Conservation (phyloP, 2,888 invertebrate genomes). For the Candidula unifasciata region DNA sequence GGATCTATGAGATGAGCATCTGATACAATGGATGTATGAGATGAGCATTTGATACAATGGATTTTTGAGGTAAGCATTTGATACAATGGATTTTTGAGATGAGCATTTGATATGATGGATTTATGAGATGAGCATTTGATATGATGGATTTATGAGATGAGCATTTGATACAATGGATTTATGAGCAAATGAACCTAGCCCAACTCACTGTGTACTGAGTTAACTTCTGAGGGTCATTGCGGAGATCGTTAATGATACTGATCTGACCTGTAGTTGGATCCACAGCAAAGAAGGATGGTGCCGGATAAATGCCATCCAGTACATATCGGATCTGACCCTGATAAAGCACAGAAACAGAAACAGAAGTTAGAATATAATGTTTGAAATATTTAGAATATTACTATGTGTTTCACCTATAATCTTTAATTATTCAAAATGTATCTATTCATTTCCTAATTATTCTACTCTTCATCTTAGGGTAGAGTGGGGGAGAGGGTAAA, state of each 20-base stretch:
- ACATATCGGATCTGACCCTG: slow-evolving; percentile 66
- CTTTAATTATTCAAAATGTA: too few relatives aligned
- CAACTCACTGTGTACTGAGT: slow-evolving; percentile 65
- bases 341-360: slow-evolving; percentile 26
- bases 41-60: too few relatives aligned
- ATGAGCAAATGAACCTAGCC: background rate
- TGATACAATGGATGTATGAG: too few relatives aligned
- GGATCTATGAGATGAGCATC: too few relatives aligned
- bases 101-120: too few relatives aligned
- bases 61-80: too few relatives aligned
- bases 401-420: background rate
- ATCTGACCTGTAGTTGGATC: slow-evolving; percentile 64
- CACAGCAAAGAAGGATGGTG: slow-evolving; percentile 68
- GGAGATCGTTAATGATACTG: slow-evolving; percentile 62
- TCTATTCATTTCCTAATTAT: too few relatives aligned
- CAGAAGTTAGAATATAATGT: background rate
- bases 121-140: too few relatives aligned
- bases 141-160: background rate
- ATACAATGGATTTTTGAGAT: too few relatives aligned
- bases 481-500: too few relatives aligned
- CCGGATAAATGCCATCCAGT: slow-evolving; percentile 62
- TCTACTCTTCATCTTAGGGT: too few relatives aligned
- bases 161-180: background rate
- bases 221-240: slow-evolving; percentile 61
- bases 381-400: background rate